Evolutionary conservation across 2,113 vertebrate genomes (phyloP), one percentile per base, ranked within the genome.

Genomic region (Lasiurus borealis): DNA sequence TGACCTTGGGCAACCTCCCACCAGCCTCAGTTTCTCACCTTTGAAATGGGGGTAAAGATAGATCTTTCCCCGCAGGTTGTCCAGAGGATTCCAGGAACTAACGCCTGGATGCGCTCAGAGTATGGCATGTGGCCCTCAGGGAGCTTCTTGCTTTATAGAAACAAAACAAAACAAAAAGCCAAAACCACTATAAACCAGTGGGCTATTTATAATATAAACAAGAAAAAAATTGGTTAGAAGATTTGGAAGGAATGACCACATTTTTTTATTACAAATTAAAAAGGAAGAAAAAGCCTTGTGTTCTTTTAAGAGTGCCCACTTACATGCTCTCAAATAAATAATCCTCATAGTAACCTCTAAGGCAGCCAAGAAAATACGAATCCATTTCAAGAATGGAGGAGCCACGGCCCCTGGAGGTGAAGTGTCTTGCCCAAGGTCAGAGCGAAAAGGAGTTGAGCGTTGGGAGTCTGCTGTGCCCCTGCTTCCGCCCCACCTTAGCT

Each of bases 1-100:
- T 84, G 90, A 77, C 94, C 88, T 73, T 88, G 85, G 77, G 78
- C 82, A 90, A n/a, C 34, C 18, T 4, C 4, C 46, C n/a, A 15
- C 21, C 40, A n/a, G 71, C 75, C 92, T 96, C 90, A 90, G 92
- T 86, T 80, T 90, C 84, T 93, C 23, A 52, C 94, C 89, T 96
- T 90, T 96, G 76, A 75, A 93, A 93, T 96, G 92, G 62, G 81
- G 62, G 21, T 54, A 34, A 40, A 44, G 29, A 50, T 31, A 88
- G 91, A 15, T 4, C 14, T 9, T 68, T 54, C 31, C 21, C n/a
- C 8, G 2, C 19, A 34, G 50, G 13, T 48, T 57, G 25, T 82
- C 59, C 31, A 62, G 85, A 54, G 68, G 25, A 15, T 75, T 88
- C 75, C 84, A 34, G 59, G 80, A 80, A 29, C 21, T 36, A 27